phyloP scores from a whole-genome alignment of 2,888 invertebrate genomes.

The Leucania comma region DNA sequence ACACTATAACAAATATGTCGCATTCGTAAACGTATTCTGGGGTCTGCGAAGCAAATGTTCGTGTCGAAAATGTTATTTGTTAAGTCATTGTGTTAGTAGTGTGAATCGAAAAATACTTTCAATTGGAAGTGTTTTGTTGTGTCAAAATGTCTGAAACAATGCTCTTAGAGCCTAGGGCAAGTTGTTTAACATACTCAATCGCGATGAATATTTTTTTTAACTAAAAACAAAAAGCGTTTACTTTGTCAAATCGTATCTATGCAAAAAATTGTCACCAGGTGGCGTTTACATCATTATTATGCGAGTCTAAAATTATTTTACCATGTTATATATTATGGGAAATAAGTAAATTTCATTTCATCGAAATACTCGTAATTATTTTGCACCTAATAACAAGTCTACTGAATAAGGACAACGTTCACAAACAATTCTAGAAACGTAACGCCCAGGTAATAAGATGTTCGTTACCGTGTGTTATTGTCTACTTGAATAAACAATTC shows the following conservation, averaged over 20 bases:
- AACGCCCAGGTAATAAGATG: conserved; percentile 57
- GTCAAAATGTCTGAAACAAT: neutral
- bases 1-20: conserved; percentile 81
- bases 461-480: conserved; percentile 16
- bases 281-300: no score
- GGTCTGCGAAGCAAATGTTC: conserved; percentile 53
- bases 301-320: no score
- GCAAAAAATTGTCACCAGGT: no score
- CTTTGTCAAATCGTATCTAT: no score
- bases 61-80: conserved; percentile 59
- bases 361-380: neutral
- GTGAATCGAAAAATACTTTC: conserved; percentile 18
- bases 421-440: conserved; percentile 54
- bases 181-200: no score
- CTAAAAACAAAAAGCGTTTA: no score
- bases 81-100: conserved; percentile 47
- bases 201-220: no score
- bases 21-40: conserved; percentile 68
- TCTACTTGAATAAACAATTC: neutral
- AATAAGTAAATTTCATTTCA: no score
- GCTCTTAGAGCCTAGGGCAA: neutral
- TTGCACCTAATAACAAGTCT: conserved; percentile 8
- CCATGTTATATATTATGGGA: no score
- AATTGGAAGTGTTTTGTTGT: neutral
- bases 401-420: conserved; percentile 48